Evolutionary conservation across 2,888 invertebrate species (phyloP).

Genomic region (Mythimna ferrago): DNA sequence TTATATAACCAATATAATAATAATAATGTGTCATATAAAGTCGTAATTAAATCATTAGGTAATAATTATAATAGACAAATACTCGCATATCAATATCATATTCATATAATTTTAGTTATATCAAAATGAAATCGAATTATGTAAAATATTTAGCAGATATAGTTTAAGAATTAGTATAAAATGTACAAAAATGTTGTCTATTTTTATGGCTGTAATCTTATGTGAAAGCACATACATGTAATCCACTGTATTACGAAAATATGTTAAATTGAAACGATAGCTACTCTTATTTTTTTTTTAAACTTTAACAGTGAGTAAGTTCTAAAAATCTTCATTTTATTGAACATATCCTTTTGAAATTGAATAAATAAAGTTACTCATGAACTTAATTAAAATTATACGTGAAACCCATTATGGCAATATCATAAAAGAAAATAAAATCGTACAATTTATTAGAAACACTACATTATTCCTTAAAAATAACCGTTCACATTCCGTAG

Average conservation of each 20-base stretch:
- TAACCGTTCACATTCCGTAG: slow-evolving; percentile 43
- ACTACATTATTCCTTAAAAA: slow-evolving; percentile 11
- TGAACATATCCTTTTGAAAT: slow-evolving; percentile 20
- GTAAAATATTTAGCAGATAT: slow-evolving; percentile 63
- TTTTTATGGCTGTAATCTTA: slow-evolving; percentile 70
- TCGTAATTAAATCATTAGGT: slow-evolving; percentile 48
- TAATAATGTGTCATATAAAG: slow-evolving; percentile 38
- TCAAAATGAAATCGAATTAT: slow-evolving; percentile 65
- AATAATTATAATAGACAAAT: slow-evolving; percentile 67
- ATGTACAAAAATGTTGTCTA: slow-evolving; percentile 72
- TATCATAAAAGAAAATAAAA: slow-evolving; percentile 46
- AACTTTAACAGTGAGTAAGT: background rate
- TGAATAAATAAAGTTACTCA: slow-evolving; percentile 14
- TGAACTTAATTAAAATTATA: slow-evolving; percentile 10
- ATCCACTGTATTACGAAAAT: slow-evolving; percentile 21
- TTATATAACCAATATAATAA: slow-evolving; percentile 21
- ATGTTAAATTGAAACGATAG: slow-evolving; percentile 2
- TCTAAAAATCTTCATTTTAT: background rate
- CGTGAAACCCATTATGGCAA: slow-evolving; percentile 78
- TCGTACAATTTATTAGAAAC: slow-evolving; percentile 8
- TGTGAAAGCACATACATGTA: slow-evolving; percentile 51
- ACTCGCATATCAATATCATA: slow-evolving; percentile 77
- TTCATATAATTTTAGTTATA: slow-evolving; percentile 55
- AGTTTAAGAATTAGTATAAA: slow-evolving; percentile 55
- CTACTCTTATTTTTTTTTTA: background rate